Conservation (phyloP, 2,113 vertebrate species). For the Varanus salvator region DNA sequence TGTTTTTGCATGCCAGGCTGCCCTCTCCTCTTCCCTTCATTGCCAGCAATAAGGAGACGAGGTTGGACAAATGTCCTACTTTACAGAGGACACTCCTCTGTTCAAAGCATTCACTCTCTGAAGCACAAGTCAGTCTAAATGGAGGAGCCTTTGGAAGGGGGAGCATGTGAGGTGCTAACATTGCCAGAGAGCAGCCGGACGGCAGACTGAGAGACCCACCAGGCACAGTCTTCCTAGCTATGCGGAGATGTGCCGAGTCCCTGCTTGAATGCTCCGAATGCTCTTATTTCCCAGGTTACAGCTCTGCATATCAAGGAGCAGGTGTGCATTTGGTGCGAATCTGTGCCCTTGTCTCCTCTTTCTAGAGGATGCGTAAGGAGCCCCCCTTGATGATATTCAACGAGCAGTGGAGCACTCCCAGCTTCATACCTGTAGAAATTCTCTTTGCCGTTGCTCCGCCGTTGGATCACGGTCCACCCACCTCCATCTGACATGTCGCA, state of each 20-base stretch:
- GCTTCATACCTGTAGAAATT: slow-evolving; percentile 83
- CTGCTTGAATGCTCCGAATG: neutral
- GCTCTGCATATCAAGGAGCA: neutral
- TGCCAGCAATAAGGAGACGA: neutral
- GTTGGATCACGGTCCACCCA: slow-evolving; percentile 91
- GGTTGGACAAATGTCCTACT: neutral
- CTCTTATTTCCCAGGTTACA: neutral
- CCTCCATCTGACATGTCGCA: slow-evolving; percentile 92
- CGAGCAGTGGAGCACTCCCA: accelerated
- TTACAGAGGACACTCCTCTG: neutral
- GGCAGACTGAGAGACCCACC: neutral
- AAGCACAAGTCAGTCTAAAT: neutral
- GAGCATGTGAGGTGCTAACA: neutral
- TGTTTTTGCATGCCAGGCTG: too few relatives aligned
- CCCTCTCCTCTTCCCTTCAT: neutral
- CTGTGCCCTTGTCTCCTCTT: neutral
- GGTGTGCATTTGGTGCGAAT: neutral
- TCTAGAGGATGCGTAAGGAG: neutral
- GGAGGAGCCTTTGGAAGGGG: neutral
- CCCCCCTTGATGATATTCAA: neutral
- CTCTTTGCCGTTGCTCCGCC: slow-evolving; percentile 84
- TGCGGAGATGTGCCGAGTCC: neutral
- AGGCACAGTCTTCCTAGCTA: neutral
- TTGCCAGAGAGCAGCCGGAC: neutral
- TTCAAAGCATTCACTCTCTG: neutral